A percentile compares a stretch with the other conserved stretches of the same genome.
Evolutionary conservation across 2,888 invertebrate species (phyloP).

Genomic region (Piscicola geometra): DNA sequence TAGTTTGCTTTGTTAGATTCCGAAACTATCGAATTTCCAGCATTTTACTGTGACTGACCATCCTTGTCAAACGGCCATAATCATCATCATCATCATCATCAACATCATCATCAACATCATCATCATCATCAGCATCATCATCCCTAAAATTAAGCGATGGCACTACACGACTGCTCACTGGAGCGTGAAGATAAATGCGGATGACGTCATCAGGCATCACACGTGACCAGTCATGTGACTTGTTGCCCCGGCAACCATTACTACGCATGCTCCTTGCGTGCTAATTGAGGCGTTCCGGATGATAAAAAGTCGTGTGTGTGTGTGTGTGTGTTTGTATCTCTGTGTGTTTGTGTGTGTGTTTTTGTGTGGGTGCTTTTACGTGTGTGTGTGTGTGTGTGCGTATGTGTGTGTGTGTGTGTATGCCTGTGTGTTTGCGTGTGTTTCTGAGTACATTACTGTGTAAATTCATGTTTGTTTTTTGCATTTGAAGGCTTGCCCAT

Average conservation of each 20-base stretch:
- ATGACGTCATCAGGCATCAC: slow-evolving; percentile 30
- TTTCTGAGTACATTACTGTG: no score
- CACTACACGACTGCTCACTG: slow-evolving; percentile 19
- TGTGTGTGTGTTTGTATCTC: no score
- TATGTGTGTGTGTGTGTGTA: no score
- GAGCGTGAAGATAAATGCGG: slow-evolving; percentile 31
- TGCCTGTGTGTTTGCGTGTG: no score
- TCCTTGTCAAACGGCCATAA: not conserved
- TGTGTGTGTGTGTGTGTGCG: no score
- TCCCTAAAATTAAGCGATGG: slow-evolving; percentile 14
- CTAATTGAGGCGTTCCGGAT: slow-evolving; percentile 1
- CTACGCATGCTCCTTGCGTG: slow-evolving; percentile 1
- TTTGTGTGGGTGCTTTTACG: no score
- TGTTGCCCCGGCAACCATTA: slow-evolving; percentile 26
- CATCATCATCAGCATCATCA: slow-evolving; percentile 25
- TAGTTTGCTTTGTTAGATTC: no score
- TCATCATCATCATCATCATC: slow-evolving; percentile 20
- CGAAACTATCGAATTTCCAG: no score
- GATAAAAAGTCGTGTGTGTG: no score
- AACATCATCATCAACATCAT: slow-evolving; percentile 30
- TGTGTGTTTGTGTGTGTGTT: no score
- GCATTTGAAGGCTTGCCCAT: no score
- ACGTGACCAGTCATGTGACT: slow-evolving; percentile 25
- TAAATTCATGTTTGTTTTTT: no score
- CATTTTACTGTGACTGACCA: not conserved